Evolutionary conservation across 2,797 vertebrate genomes (phyloP).

Genomic region (Pogoniulus pusillus): DNA sequence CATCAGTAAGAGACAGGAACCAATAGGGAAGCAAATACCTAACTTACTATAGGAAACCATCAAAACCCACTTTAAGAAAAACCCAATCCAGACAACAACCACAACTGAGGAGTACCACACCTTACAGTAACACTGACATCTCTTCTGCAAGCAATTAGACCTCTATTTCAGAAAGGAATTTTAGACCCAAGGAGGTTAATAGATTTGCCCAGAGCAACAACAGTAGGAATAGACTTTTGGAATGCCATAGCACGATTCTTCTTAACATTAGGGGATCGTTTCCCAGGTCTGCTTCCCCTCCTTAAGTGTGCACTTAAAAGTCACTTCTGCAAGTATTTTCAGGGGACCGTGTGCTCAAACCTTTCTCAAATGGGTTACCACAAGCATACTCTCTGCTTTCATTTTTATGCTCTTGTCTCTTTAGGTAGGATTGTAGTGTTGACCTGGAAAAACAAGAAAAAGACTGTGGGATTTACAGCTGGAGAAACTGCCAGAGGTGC

Average conservation of each 20-base stretch:
- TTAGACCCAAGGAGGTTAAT: neutral
- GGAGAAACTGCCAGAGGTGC: neutral
- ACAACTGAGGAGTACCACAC: neutral
- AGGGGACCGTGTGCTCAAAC: conserved; percentile 65
- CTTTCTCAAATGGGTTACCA: conserved; percentile 87
- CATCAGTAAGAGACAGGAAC: neutral
- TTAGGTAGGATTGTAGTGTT: conserved; percentile 90
- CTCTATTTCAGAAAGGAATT: neutral
- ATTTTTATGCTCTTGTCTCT: conserved; percentile 79
- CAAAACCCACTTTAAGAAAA: neutral
- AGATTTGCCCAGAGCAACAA: neutral
- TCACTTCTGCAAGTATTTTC: neutral
- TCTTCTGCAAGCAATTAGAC: neutral
- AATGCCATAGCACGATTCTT: neutral
- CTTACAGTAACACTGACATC: neutral
- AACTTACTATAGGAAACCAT: neutral
- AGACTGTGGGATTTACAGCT: neutral
- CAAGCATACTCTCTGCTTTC: conserved; percentile 41
- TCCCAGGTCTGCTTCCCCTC: neutral
- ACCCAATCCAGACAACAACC: neutral
- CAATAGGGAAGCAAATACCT: neutral
- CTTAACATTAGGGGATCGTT: neutral
- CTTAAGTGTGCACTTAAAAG: neutral
- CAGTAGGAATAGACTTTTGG: neutral
- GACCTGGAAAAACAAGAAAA: conserved; percentile 77